Evolutionary conservation across 2,888 invertebrate species (phyloP).

Genomic region (Polietes domitor): DNA sequence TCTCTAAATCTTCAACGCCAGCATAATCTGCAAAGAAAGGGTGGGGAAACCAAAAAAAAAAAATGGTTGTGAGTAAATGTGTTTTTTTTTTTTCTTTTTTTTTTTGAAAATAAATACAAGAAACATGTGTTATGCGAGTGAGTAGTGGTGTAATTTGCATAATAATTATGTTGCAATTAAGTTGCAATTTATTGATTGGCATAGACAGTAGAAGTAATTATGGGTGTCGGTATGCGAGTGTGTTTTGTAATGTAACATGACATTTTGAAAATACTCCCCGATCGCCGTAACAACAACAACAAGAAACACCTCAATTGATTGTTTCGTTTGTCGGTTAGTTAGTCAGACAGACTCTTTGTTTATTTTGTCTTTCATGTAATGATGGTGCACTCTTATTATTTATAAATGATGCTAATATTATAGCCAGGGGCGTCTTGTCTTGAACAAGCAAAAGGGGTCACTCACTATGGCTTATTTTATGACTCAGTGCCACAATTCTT

Average conservation of each 20-base stretch:
- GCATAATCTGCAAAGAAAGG: constrained; percentile 52
- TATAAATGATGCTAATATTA: constrained; percentile 48
- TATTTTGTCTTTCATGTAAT: constrained; percentile 13
- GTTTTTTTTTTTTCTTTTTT: constrained; percentile 38
- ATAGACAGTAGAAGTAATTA: constrained; percentile 52
- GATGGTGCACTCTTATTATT: constrained; percentile 28
- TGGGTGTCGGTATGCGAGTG: too few species aligned
- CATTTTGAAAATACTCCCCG: constrained; percentile 39
- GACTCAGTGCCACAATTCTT: too few species aligned
- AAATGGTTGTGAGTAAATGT: constrained; percentile 3
- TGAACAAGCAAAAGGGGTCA: too few species aligned
- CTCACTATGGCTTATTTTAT: too few species aligned
- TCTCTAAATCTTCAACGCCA: constrained; percentile 9
- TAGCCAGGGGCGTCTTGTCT: not conserved
- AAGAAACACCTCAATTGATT: constrained; percentile 30
- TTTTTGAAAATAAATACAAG: not conserved
- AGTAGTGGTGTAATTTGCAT: not conserved
- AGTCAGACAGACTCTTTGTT: not conserved
- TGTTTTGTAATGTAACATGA: constrained; percentile 58
- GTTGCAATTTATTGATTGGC: constrained; percentile 40
- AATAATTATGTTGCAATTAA: constrained; percentile 45
- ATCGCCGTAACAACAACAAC: constrained; percentile 27
- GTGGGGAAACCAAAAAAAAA: constrained; percentile 2
- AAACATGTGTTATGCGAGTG: not conserved
- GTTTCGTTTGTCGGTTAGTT: not conserved